Percentiles rank a stretch among this genome's conserved stretches.
phyloP scores from a whole-genome alignment of 2,113 vertebrate genomes.

The Xerus inauris region DNA sequence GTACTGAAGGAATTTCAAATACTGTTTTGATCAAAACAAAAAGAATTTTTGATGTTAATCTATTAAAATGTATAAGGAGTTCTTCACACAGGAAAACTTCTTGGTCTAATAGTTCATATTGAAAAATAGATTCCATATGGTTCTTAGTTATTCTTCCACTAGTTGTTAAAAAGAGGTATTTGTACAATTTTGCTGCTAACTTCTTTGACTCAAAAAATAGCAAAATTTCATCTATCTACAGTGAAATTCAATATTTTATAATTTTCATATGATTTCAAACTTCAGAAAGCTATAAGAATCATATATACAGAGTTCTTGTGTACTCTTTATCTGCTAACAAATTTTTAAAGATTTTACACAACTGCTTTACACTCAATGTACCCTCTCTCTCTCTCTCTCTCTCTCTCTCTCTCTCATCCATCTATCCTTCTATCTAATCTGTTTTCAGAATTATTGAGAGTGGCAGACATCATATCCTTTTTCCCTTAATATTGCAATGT shows the following conservation, averaged over 20 bases:
- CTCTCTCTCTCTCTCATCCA: rapidly evolving
- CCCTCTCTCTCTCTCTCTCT: rapidly evolving
- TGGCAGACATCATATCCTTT: background rate
- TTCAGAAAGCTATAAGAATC: background rate
- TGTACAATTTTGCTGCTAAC: background rate
- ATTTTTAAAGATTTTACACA: background rate
- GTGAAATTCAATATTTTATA: background rate
- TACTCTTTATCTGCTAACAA: background rate
- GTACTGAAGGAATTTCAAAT: slow-evolving; percentile 47
- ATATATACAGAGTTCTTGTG: background rate
- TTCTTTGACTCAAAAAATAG: background rate
- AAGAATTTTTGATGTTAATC: slow-evolving; percentile 1
- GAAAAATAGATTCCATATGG: background rate
- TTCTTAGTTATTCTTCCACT: background rate
- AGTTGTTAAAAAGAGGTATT: background rate
- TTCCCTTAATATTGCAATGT: background rate
- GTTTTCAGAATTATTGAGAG: background rate
- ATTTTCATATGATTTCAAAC: background rate
- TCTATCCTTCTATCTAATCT: no score
- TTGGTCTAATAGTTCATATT: background rate
- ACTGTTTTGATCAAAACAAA: slow-evolving; percentile 38
- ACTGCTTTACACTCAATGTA: background rate
- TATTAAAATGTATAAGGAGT: slow-evolving; percentile 51
- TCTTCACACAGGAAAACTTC: background rate
- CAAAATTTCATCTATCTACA: background rate